A percentile compares a stretch with the other conserved stretches of the same genome.
Evolutionary conservation across 2,888 invertebrate genomes (phyloP).

Genomic region (Andrena fulva): DNA sequence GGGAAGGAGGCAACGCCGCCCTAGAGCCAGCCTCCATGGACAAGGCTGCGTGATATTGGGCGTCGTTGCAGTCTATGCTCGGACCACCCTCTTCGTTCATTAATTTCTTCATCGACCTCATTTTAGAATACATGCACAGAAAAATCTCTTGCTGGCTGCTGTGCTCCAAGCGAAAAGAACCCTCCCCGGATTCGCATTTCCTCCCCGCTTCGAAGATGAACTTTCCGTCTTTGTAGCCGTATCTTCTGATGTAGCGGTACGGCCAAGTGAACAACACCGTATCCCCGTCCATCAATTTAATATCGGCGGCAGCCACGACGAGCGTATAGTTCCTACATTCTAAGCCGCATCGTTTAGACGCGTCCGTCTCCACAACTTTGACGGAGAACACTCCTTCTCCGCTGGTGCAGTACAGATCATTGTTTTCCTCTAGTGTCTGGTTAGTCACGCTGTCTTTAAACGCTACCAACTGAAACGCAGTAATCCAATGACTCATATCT

Average conservation of each 20-base stretch:
- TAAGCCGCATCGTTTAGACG: conserved; percentile 91
- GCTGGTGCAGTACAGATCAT: conserved; percentile 94
- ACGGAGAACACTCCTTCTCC: conserved; percentile 93
- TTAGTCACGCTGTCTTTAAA: conserved; percentile 89
- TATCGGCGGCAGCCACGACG: conserved; percentile 90
- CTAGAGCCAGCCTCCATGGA: conserved; percentile 93
- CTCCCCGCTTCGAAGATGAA: conserved; percentile 95
- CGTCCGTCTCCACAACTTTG: conserved; percentile 91
- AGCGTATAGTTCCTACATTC: conserved; percentile 90
- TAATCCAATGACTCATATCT: conserved; percentile 92
- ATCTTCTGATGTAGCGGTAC: conserved; percentile 92
- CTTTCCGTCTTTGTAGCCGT: conserved; percentile 94
- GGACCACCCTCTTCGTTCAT: conserved; percentile 89
- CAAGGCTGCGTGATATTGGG: conserved; percentile 90
- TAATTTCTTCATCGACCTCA: conserved; percentile 95
- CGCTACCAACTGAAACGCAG: conserved; percentile 92
- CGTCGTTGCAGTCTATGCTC: conserved; percentile 89
- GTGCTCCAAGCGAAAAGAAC: conserved; percentile 92
- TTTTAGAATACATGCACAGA: conserved; percentile 92
- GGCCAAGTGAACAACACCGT: conserved; percentile 92
- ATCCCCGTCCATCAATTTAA: conserved; percentile 90
- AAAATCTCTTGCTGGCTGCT: conserved; percentile 93
- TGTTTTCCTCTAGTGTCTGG: conserved; percentile 92
- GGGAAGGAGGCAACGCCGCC: conserved; percentile 91
- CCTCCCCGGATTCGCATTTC: conserved; percentile 94